Evolutionary conservation across 1,140 invertebrate species (phyloP), one percentile per base, ranked within the genome.

Genomic region (Brachionus asplanchnoidis): DNA sequence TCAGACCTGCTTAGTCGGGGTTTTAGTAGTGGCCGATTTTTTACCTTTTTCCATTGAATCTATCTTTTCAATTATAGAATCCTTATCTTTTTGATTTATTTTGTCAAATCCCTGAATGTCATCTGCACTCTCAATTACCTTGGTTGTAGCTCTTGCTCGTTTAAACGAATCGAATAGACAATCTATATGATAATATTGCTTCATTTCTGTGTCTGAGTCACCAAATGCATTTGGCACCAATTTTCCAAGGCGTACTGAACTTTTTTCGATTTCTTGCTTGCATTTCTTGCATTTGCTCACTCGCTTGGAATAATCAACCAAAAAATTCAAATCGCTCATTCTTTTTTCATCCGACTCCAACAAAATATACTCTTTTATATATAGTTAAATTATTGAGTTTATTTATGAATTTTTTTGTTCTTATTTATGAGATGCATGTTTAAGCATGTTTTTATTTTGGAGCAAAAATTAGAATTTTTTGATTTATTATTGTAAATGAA

Each of bases 151-250:
- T 83, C 94, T 89, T 86, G 95, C 95, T 87, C 93, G 93, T 23
- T 92, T 89, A 85, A 96, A 94, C 0, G 92, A 92, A 84, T 94
- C 93, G 90, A 95, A 95, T 1, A 96, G 88, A 87, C 95, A 97
- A 66, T 91, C 88, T 0, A 94, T 88, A 88, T 96, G 95, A 88
- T 93, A 92, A 94, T 94, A 97, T 79, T 92, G 92, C 88, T 95
- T 96, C 94, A 95, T 95, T 86, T 93, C 93, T 7, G 93, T 93
- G n/a, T 93, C 93, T 42, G 88, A 88, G 66, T 91, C 91, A 32
- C 60, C 44, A 88, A 95, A 96, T 1, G 93, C 94, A 90, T 94
- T 95, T 0, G 92, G 87, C 4, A 92, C 92, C 26, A 94, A 87
- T 90, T 95, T 91, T 0, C 93, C 94, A 20, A 95, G 91, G 80